phyloP scores from a whole-genome alignment of 2,888 invertebrate genomes.

The Drosophila pegasa region DNA sequence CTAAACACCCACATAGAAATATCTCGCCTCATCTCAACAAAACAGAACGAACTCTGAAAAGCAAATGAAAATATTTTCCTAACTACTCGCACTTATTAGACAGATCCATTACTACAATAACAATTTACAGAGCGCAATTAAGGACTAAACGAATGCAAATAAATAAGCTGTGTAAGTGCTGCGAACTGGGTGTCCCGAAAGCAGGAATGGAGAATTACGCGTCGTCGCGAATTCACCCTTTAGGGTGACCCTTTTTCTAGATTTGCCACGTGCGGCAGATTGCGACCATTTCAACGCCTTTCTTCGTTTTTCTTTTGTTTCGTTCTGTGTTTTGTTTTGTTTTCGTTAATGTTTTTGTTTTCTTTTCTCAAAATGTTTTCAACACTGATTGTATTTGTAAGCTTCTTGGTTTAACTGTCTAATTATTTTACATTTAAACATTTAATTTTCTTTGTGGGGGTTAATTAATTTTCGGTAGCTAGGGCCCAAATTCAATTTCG shows the following conservation, averaged over 20 bases:
- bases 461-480: constrained; percentile 55
- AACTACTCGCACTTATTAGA: constrained; percentile 57
- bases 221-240: constrained; percentile 26
- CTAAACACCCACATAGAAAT: constrained; percentile 38
- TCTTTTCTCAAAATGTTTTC: constrained; percentile 76
- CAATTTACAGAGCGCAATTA: constrained; percentile 54
- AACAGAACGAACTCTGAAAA: constrained; percentile 28
- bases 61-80: constrained; percentile 66
- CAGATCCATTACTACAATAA: constrained; percentile 60
- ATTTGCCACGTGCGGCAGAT: constrained; percentile 57
- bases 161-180: constrained; percentile 59
- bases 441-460: constrained; percentile 60
- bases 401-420: constrained; percentile 84
- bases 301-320: constrained; percentile 33
- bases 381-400: constrained; percentile 84
- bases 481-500: constrained; percentile 66
- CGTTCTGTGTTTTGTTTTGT: constrained; percentile 17
- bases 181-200: constrained; percentile 30
- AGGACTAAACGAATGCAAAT: constrained; percentile 63
- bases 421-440: constrained; percentile 81
- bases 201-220: constrained; percentile 15
- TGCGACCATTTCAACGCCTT: constrained; percentile 54
- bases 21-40: constrained; percentile 22
- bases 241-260: constrained; percentile 58
- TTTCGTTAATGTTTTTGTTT: constrained; percentile 27